Base-by-base conservation (phyloP, 2,113 vertebrate genomes). In the Corydoras maculifer region DNA sequence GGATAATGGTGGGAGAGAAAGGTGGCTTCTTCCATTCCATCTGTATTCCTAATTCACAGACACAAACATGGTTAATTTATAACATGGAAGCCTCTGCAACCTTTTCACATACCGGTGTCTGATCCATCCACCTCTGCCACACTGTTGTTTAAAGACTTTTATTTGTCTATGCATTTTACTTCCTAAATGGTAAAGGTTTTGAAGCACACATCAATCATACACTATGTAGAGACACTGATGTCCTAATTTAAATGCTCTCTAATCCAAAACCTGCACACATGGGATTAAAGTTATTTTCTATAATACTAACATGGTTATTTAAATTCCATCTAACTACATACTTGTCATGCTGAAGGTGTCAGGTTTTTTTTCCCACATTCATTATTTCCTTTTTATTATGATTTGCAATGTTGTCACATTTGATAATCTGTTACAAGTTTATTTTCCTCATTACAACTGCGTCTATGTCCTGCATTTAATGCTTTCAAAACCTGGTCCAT, bases 401-500 rank as follows among this genome's bases (percentile, higher is more conserved):
- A 67, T 72, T 50, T 62, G 57, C 53, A 15, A 29, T 49, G 49
- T 65, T 31, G 64, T 58, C 64, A 85, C 71, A 85, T 86, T 86
- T 84, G 86, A 86, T 88, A 86, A 86, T 82, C 79, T 84, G 73
- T 82, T 57, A 51, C 79, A 76, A 69, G 12, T 48, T 58, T 72
- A 59, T 29, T 84, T 86, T 58, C 57, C 71, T 32, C 83, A 79
- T 73, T 83, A 81, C 78, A 83, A 85, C 81, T 86, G 83, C 85
- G 86, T 84, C 81, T 80, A 82, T 86, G 82, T 87, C 79, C 58
- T 65, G 85, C 79, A 87, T 81, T 65, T 84, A 83, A 88, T 87
- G 88, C 88, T 87, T 90, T 87, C 88, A 88, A 90, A 87, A 84
- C 82, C 83, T 88, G 85, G 87, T 88, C 84, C 84, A 90, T 88